These are phyloP conservation scores for Cardinalis cardinalis DNA, from an alignment of 2,113 vertebrate genomes.

Conservation along the genomic window DNA sequence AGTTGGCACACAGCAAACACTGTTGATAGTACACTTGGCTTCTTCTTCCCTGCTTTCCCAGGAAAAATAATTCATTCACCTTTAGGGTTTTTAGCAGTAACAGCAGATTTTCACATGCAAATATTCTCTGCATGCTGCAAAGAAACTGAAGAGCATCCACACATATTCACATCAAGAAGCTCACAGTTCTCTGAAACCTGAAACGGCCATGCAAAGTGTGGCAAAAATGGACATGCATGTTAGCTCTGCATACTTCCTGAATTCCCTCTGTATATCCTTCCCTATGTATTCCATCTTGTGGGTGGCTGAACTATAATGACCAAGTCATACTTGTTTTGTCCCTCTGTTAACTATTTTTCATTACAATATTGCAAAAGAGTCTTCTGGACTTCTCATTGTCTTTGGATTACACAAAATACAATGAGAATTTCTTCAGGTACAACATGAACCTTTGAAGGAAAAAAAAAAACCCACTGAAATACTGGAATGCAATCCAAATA, in stretches of 20 bases:
- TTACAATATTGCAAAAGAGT: background rate
- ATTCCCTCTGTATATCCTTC: background rate
- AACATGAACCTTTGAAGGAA: background rate
- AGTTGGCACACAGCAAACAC: background rate
- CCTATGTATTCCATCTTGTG: background rate
- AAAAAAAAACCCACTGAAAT: background rate
- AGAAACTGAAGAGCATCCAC: constrained; percentile 23
- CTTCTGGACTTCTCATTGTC: background rate
- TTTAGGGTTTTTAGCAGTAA: background rate
- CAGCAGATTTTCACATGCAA: constrained; percentile 12
- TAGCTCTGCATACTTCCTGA: constrained; percentile 8
- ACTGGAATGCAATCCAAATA: background rate
- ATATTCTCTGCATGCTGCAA: background rate
- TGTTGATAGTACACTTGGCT: background rate
- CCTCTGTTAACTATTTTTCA: background rate
- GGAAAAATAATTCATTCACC: background rate
- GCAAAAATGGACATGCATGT: constrained; percentile 29
- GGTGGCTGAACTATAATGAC: background rate
- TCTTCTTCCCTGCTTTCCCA: background rate
- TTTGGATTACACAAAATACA: background rate
- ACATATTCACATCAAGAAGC: constrained; percentile 26
- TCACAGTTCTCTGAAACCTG: background rate
- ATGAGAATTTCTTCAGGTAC: background rate
- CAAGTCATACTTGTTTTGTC: background rate
- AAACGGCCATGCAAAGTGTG: constrained; percentile 42